Evolutionary conservation across 2,113 vertebrate genomes (phyloP), one percentile per base, ranked within the genome.

Genomic region (Chionis minor): DNA sequence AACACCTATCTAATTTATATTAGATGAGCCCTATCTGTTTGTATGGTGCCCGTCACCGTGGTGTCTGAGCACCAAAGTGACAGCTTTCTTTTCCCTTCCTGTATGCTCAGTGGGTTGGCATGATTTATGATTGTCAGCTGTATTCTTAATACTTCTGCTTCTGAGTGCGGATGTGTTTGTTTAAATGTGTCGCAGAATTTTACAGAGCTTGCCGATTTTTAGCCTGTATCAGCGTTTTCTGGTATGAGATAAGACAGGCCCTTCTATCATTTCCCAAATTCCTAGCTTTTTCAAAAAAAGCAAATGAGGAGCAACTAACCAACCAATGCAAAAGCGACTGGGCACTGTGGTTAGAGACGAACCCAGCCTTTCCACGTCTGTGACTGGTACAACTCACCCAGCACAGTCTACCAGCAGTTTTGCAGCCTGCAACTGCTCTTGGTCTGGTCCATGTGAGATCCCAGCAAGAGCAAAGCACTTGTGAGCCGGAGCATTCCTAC

Each of bases 391-490:
- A 20, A 55, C 21, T 69, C 3, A 1, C 69, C 23, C 40, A 38
- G 51, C 62, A n/a, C 28, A 10, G 6, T 75, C 62, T 75, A 42
- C 32, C 40, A 5, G 52, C 12, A 20, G 21, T 44, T 84, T 55
- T 47, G 42, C 27, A 54, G 47, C 66, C 70, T 18, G 3, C 0
- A 7, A 9, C 45, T 52, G 19, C 47, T 74, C 28, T 42, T 85
- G 0, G 7, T 35, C 47, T 58, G 40, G 5, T 78, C 65, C 20
- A 2, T 0, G 0, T 55, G 62, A 88, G 38, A 73, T 26, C 11
- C 44, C 45, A 72, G 47, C 32, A 56, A 61, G 23, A 47, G 12
- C 16, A 81, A 90, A 84, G 49, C 14, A 78, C 33, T 32, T 4
- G 1, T 9, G 5, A 75, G 52, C 42, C 4, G 1, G 21, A 27